Conservation (phyloP, 2,888 invertebrate species). For the Agelastica alni region DNA sequence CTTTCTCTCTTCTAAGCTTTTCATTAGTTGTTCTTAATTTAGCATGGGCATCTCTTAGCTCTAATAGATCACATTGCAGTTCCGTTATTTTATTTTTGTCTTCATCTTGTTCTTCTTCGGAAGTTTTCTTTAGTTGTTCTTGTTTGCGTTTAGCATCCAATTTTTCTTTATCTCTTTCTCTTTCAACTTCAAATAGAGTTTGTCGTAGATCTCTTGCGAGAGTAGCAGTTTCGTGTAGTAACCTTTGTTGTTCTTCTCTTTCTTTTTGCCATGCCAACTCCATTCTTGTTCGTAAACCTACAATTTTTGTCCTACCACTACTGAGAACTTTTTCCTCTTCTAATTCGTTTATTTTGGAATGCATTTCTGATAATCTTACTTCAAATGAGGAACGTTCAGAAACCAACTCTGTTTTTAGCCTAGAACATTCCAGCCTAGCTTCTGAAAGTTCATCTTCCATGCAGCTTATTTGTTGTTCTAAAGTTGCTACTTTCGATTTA, state of each 20-base stretch:
- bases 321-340: conserved; percentile 86
- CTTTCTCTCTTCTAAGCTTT: conserved; percentile 84
- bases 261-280: conserved; percentile 95
- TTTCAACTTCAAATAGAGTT: conserved; percentile 86
- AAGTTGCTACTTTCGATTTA: conserved; percentile 68
- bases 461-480: conserved; percentile 83
- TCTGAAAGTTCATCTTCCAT: conserved; percentile 89
- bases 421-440: conserved; percentile 77
- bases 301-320: conserved; percentile 82
- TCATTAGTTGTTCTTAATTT: conserved; percentile 90
- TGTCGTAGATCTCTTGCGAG: conserved; percentile 85
- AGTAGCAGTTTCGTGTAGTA: conserved; percentile 88
- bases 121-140: conserved; percentile 81
- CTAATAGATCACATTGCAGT: conserved; percentile 84
- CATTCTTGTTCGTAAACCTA: conserved; percentile 83
- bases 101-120: conserved; percentile 89
- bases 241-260: conserved; percentile 86
- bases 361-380: conserved; percentile 85
- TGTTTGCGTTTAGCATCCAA: conserved; percentile 83
- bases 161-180: conserved; percentile 87
- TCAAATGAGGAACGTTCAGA: conserved; percentile 86
- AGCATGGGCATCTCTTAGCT: conserved; percentile 88
- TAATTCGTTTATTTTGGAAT: conserved; percentile 84
- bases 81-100: conserved; percentile 81
- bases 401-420: conserved; percentile 85